Evolutionary conservation across 1,140 invertebrate species (phyloP).

Genomic region (Vanessa tameamea): DNA sequence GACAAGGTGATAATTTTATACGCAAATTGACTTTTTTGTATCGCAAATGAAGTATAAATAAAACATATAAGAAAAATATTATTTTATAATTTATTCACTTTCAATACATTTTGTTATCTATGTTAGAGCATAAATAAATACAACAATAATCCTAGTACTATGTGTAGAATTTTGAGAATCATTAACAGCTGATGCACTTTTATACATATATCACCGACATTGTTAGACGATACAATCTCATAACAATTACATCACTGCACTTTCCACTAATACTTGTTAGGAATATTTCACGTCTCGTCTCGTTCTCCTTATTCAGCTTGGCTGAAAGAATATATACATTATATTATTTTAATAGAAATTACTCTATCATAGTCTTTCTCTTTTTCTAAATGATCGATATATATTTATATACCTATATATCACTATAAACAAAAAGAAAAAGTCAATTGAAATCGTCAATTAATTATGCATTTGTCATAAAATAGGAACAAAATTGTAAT

Average conservation of each 20-base stretch:
- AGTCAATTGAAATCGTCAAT: too few relatives aligned
- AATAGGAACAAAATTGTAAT: too few relatives aligned
- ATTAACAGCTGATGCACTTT: conserved; percentile 28
- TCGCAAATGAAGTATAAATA: neutral
- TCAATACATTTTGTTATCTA: conserved; percentile 26
- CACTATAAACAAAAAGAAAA: too few relatives aligned
- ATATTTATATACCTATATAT: too few relatives aligned
- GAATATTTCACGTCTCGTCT: conserved; percentile 42
- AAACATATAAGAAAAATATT: neutral
- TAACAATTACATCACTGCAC: conserved; percentile 50
- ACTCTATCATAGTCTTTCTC: too few relatives aligned
- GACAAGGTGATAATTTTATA: too few relatives aligned
- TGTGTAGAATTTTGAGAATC: conserved; percentile 33
- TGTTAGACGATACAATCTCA: conserved; percentile 32
- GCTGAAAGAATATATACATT: conserved; percentile 55
- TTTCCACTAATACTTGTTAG: conserved; percentile 63
- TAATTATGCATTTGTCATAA: too few relatives aligned
- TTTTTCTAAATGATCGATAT: too few relatives aligned
- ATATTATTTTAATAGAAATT: neutral
- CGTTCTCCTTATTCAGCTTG: conserved; percentile 59
- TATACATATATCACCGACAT: conserved; percentile 34
- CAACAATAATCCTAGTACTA: conserved; percentile 33
- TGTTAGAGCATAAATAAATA: conserved; percentile 35
- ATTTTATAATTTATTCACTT: conserved; percentile 12
- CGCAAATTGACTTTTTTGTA: too few relatives aligned